Conservation (phyloP, 2,888 invertebrate genomes). For the Lepetodrilus schrolli region DNA sequence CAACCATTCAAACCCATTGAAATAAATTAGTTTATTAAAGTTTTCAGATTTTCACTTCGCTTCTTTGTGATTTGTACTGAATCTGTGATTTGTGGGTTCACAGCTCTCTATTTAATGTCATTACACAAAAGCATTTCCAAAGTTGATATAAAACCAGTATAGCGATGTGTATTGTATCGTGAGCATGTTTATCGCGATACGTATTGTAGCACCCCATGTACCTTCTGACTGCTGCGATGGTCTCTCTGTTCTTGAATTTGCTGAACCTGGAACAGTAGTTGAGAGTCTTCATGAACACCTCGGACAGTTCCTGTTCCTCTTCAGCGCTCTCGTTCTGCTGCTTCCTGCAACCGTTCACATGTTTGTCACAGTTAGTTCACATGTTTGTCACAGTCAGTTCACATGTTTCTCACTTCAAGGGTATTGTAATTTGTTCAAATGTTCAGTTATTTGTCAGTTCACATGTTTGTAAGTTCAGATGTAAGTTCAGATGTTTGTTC, state of each 20-base stretch:
- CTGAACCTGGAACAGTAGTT: constrained; percentile 96
- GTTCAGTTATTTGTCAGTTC: constrained; percentile 7
- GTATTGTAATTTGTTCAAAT: not conserved
- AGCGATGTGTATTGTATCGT: no score
- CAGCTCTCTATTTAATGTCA: no score
- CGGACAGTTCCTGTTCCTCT: constrained; percentile 95
- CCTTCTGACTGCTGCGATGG: constrained; percentile 96
- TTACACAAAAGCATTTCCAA: no score
- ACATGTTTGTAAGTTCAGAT: not conserved
- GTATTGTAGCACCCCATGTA: constrained; percentile 74
- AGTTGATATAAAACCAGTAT: no score
- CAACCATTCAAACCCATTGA: no score
- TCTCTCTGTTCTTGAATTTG: constrained; percentile 98
- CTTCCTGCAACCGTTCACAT: constrained; percentile 84
- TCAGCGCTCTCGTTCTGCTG: constrained; percentile 98
- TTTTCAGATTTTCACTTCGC: no score
- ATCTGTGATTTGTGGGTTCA: no score
- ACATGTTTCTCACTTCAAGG: not conserved
- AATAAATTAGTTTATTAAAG: no score
- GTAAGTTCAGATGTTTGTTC: not conserved
- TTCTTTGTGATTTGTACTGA: no score
- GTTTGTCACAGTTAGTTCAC: no score
- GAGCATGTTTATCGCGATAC: no score
- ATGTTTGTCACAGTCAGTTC: no score
- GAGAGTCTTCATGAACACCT: constrained; percentile 97